Evolutionary conservation across 1,140 invertebrate species (phyloP), one percentile per base, ranked within the genome.

Genomic region (Megalopta genalis): DNA sequence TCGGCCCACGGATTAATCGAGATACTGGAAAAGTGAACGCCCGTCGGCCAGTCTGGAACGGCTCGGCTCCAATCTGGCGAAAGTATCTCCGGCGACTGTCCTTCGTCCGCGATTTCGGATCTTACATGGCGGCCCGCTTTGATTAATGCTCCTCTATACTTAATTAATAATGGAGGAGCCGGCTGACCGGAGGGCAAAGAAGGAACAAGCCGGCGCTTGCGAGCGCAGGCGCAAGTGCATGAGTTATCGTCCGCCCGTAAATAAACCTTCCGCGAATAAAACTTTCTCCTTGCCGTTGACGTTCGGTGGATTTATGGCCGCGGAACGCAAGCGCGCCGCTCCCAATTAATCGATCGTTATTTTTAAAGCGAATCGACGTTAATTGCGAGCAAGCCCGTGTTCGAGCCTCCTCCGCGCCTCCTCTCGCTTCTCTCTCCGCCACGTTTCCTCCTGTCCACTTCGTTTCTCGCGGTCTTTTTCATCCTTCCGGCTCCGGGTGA

Each of bases 161-260:
- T 78, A 78, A 78, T 78, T 78, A 71, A 78, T 72, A 78, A 72
- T 37, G 69, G 49, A 78, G 25, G 71, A 76, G 25, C 18, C 14
- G 49, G 27, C 10, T 7, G 60, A 23, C 42, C 4, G 21, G 12
- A 18, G 0, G 14, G 54, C 2, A n/a, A n/a, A n/a, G 18, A 0
- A 25, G 10, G 57, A 25, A 25, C 8, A 4, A 14, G 23, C 9
- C 10, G n/a, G 42, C 42, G 10, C 39, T 42, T 10, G 23, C 25
- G 25, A 62, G 14, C 25, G 25, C n/a, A 37, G 21, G n/a, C 1
- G 9, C 42, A 25, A 23, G 46, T 21, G 57, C 39, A 32, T 46
- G 60, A 78, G 57, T 72, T 64, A 78, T 46, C 32, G 69, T 6
- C 62, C 60, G 69, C 23, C 37, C 49, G n/a, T 72, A 65, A 78